Percentiles rank a stretch among this genome's conserved stretches.
Conservation (phyloP, 2,888 invertebrate genomes). For the Autographa pulchrina region DNA sequence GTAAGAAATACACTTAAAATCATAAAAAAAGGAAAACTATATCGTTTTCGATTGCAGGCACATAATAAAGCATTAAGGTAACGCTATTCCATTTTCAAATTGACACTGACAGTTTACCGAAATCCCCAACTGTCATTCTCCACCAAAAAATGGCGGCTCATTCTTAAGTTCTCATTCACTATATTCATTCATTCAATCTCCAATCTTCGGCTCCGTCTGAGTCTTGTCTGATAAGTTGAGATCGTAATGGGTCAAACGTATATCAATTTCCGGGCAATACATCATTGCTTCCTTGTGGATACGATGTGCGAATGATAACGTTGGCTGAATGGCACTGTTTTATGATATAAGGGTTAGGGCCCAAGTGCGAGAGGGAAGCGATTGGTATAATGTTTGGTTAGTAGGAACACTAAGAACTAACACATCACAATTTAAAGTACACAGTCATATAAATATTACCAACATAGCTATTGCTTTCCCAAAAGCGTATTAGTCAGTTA, state of each 20-base stretch:
- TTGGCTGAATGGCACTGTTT: conserved; percentile 37
- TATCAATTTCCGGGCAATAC: conserved; percentile 59
- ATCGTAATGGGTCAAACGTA: conserved; percentile 53
- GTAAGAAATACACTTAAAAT: no score
- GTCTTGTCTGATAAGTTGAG: conserved; percentile 32
- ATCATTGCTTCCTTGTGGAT: conserved; percentile 60
- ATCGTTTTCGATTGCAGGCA: no score
- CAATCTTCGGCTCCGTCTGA: conserved; percentile 25
- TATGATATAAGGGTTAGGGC: conserved; percentile 23
- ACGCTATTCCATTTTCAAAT: no score
- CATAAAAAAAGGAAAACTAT: no score
- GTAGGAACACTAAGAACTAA: neutral
- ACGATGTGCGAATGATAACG: conserved; percentile 61
- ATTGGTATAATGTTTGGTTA: neutral
- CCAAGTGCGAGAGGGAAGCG: conserved; percentile 14
- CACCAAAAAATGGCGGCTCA: no score
- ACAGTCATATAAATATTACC: no score
- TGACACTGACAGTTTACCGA: no score
- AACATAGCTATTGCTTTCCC: no score
- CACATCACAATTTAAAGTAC: no score
- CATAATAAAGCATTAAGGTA: no score
- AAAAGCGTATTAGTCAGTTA: no score
- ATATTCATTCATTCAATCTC: conserved; percentile 22
- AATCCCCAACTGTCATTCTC: no score
- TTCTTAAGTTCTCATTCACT: neutral